Percentiles rank a stretch among this genome's conserved stretches.
These are phyloP conservation scores for Vicugna pacos DNA, from an alignment of 2,113 vertebrate genomes.

Conservation along the genomic window DNA sequence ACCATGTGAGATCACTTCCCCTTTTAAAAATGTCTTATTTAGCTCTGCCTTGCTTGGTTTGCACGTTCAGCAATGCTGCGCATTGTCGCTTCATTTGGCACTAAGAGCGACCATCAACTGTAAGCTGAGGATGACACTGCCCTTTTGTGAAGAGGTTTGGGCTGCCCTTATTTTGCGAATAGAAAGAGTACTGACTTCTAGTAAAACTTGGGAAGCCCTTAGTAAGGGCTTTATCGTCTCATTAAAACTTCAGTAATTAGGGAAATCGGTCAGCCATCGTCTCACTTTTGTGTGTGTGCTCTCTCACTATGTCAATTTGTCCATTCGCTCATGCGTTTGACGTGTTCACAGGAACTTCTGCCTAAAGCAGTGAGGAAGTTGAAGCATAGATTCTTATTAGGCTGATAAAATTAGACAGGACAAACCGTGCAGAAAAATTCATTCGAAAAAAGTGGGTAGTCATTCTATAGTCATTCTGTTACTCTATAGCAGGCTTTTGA, in stretches of 20 bases:
- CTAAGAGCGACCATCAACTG: not conserved
- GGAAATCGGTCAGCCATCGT: conserved; percentile 65
- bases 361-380: conserved; percentile 28
- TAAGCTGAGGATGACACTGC: not conserved
- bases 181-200: conserved; percentile 65
- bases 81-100: not conserved
- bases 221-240: conserved; percentile 50
- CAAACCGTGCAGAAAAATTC: conserved; percentile 56
- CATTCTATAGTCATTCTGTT: not conserved
- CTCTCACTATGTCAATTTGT: conserved; percentile 51
- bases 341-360: conserved; percentile 54
- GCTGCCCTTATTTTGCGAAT: conserved; percentile 22
- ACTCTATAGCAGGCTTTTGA: not conserved
- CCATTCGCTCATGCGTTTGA: conserved; percentile 66
- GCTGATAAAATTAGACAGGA: conserved; percentile 67
- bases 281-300: conserved; percentile 34
- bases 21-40: not conserved
- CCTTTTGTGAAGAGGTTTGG: conserved; percentile 14
- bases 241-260: conserved; percentile 59
- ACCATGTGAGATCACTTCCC: not conserved
- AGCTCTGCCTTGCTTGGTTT: not conserved
- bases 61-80: not conserved
- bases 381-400: conserved; percentile 52
- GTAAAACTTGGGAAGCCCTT: conserved; percentile 63
- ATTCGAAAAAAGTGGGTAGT: conserved; percentile 22